These are phyloP conservation scores for Tethya wilhelma DNA, from an alignment of 37 sponge, comb jelly and placozoan species.

Conservation along the genomic window DNA sequence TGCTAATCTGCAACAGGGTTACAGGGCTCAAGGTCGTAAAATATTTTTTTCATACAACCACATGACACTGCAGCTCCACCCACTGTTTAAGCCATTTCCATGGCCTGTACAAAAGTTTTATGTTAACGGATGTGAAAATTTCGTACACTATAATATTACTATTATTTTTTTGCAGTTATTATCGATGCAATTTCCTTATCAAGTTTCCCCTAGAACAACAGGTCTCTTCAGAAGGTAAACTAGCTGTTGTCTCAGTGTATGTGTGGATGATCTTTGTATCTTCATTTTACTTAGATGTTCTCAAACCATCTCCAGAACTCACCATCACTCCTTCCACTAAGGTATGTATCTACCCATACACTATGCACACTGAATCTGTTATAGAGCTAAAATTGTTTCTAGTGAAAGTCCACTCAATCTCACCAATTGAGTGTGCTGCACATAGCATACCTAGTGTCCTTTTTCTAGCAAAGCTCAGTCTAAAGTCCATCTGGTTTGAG, in stretches of 20 bases:
- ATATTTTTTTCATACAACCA: background rate
- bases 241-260: no score
- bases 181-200: slow-evolving; percentile 67
- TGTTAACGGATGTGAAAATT: no score
- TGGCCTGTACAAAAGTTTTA: no score
- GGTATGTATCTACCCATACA: background rate
- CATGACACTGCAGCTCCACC: background rate
- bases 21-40: background rate
- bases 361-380: background rate
- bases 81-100: background rate
- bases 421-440: background rate
- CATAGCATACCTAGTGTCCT: background rate
- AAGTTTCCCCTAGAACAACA: slow-evolving; percentile 21
- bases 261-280: no score
- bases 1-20: background rate
- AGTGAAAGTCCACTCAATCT: background rate
- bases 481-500: no score
- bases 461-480: background rate
- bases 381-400: no score
- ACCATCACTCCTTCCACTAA: background rate
- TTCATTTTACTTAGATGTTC: no score
- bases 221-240: no score
- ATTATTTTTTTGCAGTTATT: slow-evolving; percentile 56
- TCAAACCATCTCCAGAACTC: no score
- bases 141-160: no score